A percentile compares a stretch with the other conserved stretches of the same genome.
Evolutionary conservation across 1,140 invertebrate species (phyloP).

Genomic region (Hylaeus anthracinus): DNA sequence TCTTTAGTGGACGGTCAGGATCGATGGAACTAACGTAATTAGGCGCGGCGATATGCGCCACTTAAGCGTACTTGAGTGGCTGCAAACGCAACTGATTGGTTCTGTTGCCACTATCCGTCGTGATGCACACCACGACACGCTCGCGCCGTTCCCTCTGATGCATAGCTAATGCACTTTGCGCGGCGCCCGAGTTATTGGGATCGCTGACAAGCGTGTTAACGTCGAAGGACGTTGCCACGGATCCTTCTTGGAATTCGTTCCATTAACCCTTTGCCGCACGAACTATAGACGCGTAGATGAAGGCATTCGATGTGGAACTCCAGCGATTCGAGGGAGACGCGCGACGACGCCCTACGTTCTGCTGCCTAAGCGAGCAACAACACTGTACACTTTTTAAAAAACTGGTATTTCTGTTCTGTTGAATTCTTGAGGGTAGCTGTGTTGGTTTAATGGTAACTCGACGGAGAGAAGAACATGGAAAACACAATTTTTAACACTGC

Average conservation of each 20-base stretch:
- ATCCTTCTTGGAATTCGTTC: not conserved
- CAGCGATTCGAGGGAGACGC: no score
- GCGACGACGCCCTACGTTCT: not conserved
- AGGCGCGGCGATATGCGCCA: conserved; percentile 65
- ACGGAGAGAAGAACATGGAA: no score
- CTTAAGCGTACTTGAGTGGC: conserved; percentile 68
- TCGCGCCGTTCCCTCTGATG: conserved; percentile 22
- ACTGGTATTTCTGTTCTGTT: no score
- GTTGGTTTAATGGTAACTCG: no score
- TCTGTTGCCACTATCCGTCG: conserved; percentile 55
- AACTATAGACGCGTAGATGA: not conserved
- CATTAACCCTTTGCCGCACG: not conserved
- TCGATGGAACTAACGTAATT: conserved; percentile 69
- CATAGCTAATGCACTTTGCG: conserved; percentile 36
- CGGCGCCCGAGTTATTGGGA: conserved; percentile 40
- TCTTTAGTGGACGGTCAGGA: conserved; percentile 64
- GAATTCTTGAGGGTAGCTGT: no score
- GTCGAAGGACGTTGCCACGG: not conserved
- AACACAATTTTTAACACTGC: no score
- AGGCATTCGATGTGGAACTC: no score
- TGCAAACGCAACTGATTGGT: conserved; percentile 68
- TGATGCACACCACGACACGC: conserved; percentile 40
- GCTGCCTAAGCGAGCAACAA: no score
- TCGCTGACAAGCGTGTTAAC: conserved; percentile 22
- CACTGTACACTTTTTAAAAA: no score